A percentile compares a stretch with the other conserved stretches of the same genome.
phyloP scores from a whole-genome alignment of 30 jellyfish, hydroid and myxozoan genomes.

The Hydractinia echinata region DNA sequence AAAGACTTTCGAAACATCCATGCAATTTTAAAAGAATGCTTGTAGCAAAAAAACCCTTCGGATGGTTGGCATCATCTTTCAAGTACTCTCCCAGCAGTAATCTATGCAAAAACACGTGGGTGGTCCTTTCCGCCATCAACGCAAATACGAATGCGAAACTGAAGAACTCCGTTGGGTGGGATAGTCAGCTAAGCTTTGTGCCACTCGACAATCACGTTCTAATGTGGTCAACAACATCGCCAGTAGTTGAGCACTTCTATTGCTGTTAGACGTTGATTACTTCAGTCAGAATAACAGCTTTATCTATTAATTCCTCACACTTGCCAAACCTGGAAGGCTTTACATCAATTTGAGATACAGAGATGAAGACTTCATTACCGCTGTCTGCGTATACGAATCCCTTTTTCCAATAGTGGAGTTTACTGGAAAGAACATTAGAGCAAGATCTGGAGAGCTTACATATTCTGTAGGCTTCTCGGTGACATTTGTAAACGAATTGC shows the following conservation, averaged over 20 bases:
- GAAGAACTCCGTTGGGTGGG: conserved; percentile 8
- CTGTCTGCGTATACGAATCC: conserved; percentile 1
- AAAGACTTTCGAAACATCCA: background rate
- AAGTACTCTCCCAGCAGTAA: conserved; percentile 1
- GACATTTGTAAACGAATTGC: background rate
- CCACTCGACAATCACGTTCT: conserved; percentile 23
- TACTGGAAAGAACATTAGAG: background rate
- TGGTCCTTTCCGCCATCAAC: background rate
- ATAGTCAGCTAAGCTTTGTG: background rate
- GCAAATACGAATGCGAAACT: conserved; percentile 13
- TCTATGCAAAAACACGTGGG: conserved; percentile 1
- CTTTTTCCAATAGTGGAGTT: background rate
- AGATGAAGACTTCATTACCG: background rate
- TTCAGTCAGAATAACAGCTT: background rate
- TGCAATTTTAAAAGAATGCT: background rate
- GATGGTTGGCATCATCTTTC: background rate
- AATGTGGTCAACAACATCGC: conserved; percentile 18
- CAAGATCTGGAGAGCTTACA: too few relatives aligned
- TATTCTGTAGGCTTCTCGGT: background rate
- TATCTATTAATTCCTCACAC: background rate
- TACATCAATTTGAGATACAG: background rate
- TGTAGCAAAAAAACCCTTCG: background rate
- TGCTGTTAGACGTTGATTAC: background rate
- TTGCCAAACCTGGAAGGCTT: background rate
- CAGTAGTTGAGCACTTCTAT: conserved; percentile 14